Percentiles rank a stretch among this genome's conserved stretches.
These are phyloP conservation scores for Coregonus ussuriensis DNA, from an alignment of 2,797 vertebrate genomes.

Conservation along the genomic window DNA sequence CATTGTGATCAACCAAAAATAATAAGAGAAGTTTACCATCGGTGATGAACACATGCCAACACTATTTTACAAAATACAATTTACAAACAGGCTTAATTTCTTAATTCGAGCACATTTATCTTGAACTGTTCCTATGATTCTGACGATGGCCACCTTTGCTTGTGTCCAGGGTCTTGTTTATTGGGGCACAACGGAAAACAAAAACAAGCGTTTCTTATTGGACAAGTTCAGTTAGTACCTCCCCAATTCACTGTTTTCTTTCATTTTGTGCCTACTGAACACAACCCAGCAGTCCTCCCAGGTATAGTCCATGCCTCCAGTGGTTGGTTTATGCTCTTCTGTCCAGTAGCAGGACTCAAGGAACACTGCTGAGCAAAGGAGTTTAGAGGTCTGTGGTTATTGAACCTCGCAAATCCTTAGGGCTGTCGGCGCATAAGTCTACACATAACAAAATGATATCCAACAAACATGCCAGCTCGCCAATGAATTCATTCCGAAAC, in stretches of 20 bases:
- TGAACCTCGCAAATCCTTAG: constrained; percentile 29
- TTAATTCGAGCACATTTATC: not conserved
- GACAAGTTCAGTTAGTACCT: not conserved
- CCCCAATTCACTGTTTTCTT: not conserved
- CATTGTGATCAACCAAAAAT: constrained; percentile 37
- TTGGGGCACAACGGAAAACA: not conserved
- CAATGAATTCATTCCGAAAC: constrained; percentile 56
- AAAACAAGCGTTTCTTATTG: not conserved
- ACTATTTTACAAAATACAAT: constrained; percentile 60
- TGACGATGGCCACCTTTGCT: not conserved
- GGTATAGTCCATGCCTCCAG: constrained; percentile 9
- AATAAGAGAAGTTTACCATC: constrained; percentile 60
- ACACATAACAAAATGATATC: constrained; percentile 23
- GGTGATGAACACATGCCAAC: constrained; percentile 59
- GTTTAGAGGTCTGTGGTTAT: constrained; percentile 17
- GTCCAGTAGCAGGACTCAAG: constrained; percentile 16
- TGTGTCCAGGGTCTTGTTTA: not conserved
- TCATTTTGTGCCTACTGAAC: not conserved
- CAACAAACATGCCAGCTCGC: constrained; percentile 59
- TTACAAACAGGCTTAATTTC: constrained; percentile 53
- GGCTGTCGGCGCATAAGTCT: constrained; percentile 26
- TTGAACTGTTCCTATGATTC: constrained; percentile 4
- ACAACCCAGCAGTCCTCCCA: constrained; percentile 11
- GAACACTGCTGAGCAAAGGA: constrained; percentile 33
- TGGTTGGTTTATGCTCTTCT: constrained; percentile 41